Percentiles rank a stretch among this genome's conserved stretches.
Conservation (phyloP, 1,140 invertebrate species). For the Microplitis mediator region DNA sequence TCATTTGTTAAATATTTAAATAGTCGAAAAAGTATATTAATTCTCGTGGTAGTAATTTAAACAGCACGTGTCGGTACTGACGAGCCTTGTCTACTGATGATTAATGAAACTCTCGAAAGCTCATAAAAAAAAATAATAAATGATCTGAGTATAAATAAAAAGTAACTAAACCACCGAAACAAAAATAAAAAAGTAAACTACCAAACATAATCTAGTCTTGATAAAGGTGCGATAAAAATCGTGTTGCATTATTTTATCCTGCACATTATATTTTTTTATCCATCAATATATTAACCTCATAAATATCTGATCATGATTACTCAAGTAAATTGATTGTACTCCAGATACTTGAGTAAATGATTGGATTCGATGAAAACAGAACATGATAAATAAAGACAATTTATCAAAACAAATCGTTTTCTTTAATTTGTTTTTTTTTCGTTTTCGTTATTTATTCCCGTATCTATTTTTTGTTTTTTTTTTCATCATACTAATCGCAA, state of each 20-base stretch:
- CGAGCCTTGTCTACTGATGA: slow-evolving; percentile 11
- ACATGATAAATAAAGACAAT: slow-evolving; percentile 13
- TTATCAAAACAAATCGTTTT: slow-evolving; percentile 20
- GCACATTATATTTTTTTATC: neutral
- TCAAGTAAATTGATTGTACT: no score
- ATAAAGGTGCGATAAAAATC: neutral
- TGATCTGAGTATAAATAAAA: neutral
- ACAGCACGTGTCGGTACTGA: slow-evolving; percentile 11
- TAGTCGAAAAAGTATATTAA: neutral
- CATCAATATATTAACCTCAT: neutral
- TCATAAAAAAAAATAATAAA: slow-evolving; percentile 19
- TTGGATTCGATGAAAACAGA: slow-evolving; percentile 5
- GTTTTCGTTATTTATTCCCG: neutral
- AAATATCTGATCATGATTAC: neutral
- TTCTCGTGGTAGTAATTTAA: neutral
- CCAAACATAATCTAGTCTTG: no score
- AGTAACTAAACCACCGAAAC: neutral
- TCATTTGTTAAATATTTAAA: no score
- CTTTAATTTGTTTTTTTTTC: neutral
- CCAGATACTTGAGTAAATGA: neutral
- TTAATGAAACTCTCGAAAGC: slow-evolving; percentile 14
- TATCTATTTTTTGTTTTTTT: neutral
- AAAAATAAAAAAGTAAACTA: neutral
- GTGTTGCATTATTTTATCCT: neutral
- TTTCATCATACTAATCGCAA: slow-evolving; percentile 2